Evolutionary conservation across 2,797 vertebrate species (phyloP), one percentile per base, ranked within the genome.

Genomic region (Epinephelus coioides): DNA sequence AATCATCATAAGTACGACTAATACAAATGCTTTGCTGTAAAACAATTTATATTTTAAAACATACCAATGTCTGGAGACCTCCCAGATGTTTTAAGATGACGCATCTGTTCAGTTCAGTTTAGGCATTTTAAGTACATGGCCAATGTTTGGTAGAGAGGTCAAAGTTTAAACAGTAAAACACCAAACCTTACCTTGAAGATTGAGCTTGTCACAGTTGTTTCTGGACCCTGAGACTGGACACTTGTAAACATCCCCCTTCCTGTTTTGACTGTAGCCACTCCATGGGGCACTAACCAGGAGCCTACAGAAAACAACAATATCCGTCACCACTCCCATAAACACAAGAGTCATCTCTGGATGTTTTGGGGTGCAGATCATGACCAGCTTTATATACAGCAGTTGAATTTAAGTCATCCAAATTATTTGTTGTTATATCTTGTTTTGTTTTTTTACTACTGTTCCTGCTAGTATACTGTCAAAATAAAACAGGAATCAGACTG

Each of bases 251-350:
- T 98, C 97, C 59, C 97, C 97, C 87, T 95, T 97, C 89, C 95
- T 96, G 89, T 97, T 97, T 25, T 64, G 30, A 0, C 88, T 94
- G 92, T 92, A 97, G 7, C 96, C 97, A 59, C 96, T 97, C 97
- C 97, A 98, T 0, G 97, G 97, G 62, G 97, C 97, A 6, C 97
- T 95, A 64, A 98, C 96, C 86, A 98, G 82, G 72, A 98, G 89
- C 97, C 97, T 98, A 59, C 94, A 82, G 61, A 91, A 72, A 71
- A 82, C 18, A 55, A 76, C 13, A 69, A 50, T 1, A 30, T 47
- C 59, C 6, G 84, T 74, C 38, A 69, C 43, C 5, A 5, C 25
- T 66, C 7, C 0, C 10, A 38, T 46, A 78, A 81, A 83, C 74
- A 72, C 7, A 15, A 7, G 12, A 27, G 2, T 30, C 38, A 49